Percentiles rank a stretch among this genome's conserved stretches.
These are phyloP conservation scores for Synergus gifuensis DNA, from an alignment of 2,888 invertebrate genomes.

Conservation along the genomic window DNA sequence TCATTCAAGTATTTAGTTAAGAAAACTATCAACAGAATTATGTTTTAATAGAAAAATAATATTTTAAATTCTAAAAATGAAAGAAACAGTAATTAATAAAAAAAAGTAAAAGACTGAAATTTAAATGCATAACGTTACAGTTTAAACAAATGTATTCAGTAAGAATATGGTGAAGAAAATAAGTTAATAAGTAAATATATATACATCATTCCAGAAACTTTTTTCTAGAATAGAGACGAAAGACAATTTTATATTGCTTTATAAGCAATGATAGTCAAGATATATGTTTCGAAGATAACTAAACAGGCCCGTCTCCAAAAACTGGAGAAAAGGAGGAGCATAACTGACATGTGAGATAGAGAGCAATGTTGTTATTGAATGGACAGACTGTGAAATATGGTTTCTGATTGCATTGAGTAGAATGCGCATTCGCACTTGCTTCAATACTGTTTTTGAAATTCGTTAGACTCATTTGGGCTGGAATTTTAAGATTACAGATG, in stretches of 20 bases:
- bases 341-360: conserved; percentile 67
- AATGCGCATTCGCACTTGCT: conserved; percentile 64
- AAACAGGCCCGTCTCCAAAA: conserved; percentile 21
- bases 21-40: not conserved
- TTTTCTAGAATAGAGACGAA: not conserved
- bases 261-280: not conserved
- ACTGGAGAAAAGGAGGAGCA: conserved; percentile 46
- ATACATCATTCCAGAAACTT: not conserved
- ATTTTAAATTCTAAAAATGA: not conserved
- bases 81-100: not conserved
- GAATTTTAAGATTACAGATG: conserved; percentile 66
- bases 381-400: conserved; percentile 68
- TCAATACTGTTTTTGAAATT: conserved; percentile 65
- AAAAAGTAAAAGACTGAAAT: not conserved
- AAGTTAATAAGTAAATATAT: not conserved
- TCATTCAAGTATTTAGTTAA: not conserved
- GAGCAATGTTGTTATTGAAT: conserved; percentile 62
- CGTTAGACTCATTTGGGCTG: conserved; percentile 56
- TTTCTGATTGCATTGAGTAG: conserved; percentile 58
- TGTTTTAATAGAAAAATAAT: conserved; percentile 3
- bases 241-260: not conserved
- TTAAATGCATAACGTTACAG: not conserved
- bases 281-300: conserved; percentile 8
- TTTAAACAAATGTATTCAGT: not conserved
- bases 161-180: not conserved